A percentile compares a stretch with the other conserved stretches of the same genome.
These are phyloP conservation scores for Rhopalosiphum maidis DNA, from an alignment of 1,140 invertebrate species.

Conservation along the genomic window DNA sequence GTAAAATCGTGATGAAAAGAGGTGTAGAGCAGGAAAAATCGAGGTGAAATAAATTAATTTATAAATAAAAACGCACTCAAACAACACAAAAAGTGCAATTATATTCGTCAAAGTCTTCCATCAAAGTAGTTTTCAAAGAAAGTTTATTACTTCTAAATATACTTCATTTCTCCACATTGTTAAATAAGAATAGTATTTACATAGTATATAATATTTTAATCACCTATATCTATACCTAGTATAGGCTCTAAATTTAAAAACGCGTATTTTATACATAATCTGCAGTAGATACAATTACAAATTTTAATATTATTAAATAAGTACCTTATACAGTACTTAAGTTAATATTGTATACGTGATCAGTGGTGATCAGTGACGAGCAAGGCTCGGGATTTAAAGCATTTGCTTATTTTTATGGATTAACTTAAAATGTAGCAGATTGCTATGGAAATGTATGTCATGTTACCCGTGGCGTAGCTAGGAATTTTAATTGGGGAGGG, in stretches of 20 bases:
- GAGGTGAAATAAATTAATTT: conserved; percentile 6
- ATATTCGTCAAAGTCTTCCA: not conserved
- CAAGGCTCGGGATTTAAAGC: no score
- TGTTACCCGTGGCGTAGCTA: no score
- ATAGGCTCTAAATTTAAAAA: not conserved
- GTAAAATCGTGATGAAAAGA: not conserved
- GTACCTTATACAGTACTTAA: no score
- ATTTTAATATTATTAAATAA: not conserved
- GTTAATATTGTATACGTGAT: no score
- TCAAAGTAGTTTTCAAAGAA: not conserved
- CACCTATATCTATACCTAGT: not conserved
- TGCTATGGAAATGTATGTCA: no score
- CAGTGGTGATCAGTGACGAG: no score
- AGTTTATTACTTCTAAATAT: not conserved
- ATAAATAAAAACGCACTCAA: not conserved
- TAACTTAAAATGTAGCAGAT: no score
- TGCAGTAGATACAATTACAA: not conserved
- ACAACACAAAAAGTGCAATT: not conserved
- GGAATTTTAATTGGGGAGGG: no score
- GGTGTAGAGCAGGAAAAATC: not conserved
- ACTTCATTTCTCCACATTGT: not conserved
- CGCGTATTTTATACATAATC: not conserved
- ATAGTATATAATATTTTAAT: no score
- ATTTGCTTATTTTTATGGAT: no score
- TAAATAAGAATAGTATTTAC: not conserved